phyloP scores from a whole-genome alignment of 2,888 invertebrate species.

The Itoplectis maculator region DNA sequence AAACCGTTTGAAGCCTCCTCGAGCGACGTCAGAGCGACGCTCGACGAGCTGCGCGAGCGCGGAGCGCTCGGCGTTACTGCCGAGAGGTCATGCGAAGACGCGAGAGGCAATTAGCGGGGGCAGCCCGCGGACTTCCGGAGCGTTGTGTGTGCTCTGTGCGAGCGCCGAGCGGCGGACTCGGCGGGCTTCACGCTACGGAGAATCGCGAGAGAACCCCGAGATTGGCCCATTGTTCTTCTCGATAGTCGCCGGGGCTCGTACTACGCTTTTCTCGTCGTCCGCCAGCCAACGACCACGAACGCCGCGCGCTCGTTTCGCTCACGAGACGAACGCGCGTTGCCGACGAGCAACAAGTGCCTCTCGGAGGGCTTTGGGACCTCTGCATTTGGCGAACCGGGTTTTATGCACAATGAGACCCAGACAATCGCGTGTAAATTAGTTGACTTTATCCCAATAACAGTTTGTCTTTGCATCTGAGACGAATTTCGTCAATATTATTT shows the following conservation, averaged over 20 bases:
- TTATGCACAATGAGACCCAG: not conserved
- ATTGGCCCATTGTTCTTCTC: constrained; percentile 80
- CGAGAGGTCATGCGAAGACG: constrained; percentile 81
- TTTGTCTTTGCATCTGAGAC: too few relatives aligned
- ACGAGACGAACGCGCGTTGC: not conserved
- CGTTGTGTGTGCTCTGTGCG: constrained; percentile 41
- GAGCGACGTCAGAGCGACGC: constrained; percentile 21
- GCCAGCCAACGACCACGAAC: not conserved
- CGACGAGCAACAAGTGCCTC: constrained; percentile 44
- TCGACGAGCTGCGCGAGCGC: too few relatives aligned
- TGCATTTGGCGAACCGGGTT: not conserved
- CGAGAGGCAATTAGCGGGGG: constrained; percentile 81
- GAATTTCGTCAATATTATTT: too few relatives aligned
- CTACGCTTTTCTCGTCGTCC: constrained; percentile 43
- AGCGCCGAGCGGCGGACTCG: not conserved
- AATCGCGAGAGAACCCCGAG: constrained; percentile 80
- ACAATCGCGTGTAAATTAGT: not conserved
- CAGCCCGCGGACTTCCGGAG: constrained; percentile 82
- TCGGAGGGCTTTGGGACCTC: constrained; percentile 12
- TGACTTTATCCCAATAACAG: too few relatives aligned
- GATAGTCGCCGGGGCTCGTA: constrained; percentile 68
- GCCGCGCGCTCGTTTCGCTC: constrained; percentile 5
- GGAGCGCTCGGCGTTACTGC: constrained; percentile 31
- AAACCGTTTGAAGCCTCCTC: not conserved
- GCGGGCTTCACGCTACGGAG: constrained; percentile 78